Evolutionary conservation across 2,113 vertebrate genomes (phyloP).

Genomic region (Egretta garzetta): DNA sequence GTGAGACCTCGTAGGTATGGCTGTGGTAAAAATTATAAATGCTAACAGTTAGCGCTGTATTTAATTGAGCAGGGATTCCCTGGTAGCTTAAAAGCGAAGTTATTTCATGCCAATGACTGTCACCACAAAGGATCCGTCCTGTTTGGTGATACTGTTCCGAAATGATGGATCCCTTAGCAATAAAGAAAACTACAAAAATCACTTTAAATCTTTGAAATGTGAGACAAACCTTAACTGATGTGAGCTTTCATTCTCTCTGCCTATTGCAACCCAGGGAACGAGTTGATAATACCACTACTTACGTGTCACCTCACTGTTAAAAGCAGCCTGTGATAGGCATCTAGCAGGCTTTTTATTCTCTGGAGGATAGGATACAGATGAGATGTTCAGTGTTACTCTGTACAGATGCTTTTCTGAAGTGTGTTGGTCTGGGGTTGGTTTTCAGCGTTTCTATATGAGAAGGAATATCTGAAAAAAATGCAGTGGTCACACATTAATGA

Average conservation of each 20-base stretch:
- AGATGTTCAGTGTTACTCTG: background rate
- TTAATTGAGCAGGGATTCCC: background rate
- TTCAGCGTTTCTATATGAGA: background rate
- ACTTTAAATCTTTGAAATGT: conserved; percentile 6
- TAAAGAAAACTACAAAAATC: background rate
- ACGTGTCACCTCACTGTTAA: background rate
- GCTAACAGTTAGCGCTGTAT: background rate
- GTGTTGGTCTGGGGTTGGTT: background rate
- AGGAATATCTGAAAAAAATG: background rate
- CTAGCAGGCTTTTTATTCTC: background rate
- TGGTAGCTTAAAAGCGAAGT: background rate
- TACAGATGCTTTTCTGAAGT: background rate
- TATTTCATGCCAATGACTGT: background rate
- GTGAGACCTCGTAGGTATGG: background rate
- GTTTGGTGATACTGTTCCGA: background rate
- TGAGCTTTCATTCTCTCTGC: background rate
- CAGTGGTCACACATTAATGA: background rate
- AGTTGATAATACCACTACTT: background rate
- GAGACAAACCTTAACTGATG: background rate
- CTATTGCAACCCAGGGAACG: background rate
- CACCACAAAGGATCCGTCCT: background rate
- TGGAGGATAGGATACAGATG: background rate
- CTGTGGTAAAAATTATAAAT: background rate
- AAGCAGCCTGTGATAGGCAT: background rate
- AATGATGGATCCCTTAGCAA: background rate